phyloP scores from a whole-genome alignment of 1,140 invertebrate species.

The Lethrus apterus region DNA sequence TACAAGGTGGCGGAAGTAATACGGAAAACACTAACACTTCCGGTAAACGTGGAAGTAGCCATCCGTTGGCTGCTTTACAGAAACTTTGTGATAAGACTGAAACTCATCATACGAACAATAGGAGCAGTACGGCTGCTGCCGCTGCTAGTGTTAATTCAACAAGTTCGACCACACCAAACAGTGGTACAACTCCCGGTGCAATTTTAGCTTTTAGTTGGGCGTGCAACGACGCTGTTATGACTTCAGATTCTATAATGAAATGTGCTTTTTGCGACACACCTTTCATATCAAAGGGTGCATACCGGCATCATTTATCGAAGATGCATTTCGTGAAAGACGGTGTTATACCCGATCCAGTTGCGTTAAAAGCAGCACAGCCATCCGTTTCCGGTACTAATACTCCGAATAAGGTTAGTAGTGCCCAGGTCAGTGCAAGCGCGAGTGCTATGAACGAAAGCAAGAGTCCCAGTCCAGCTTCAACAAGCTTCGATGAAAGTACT shows the following conservation, averaged over 20 bases:
- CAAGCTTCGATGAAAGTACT: constrained; percentile 80
- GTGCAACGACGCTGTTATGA: constrained; percentile 83
- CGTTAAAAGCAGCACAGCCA: constrained; percentile 51
- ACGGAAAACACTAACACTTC: constrained; percentile 42
- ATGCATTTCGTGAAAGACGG: constrained; percentile 96
- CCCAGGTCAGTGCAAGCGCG: constrained; percentile 27
- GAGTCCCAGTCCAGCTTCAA: constrained; percentile 46
- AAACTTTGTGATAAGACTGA: constrained; percentile 93
- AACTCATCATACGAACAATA: constrained; percentile 50
- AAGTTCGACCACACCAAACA: constrained; percentile 31
- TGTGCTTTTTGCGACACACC: constrained; percentile 95
- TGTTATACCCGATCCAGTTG: constrained; percentile 64
- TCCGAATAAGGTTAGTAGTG: constrained; percentile 25
- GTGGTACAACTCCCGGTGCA: constrained; percentile 62
- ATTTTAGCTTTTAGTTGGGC: constrained; percentile 90
- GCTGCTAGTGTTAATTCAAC: constrained; percentile 35
- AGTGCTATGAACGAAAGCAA: constrained; percentile 43
- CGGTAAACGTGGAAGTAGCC: constrained; percentile 61
- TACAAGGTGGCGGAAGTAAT: constrained; percentile 51
- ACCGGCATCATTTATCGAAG: constrained; percentile 91
- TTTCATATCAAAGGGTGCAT: constrained; percentile 93
- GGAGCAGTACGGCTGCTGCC: constrained; percentile 34
- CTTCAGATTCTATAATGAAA: constrained; percentile 82
- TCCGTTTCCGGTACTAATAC: constrained; percentile 42
- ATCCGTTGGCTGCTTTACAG: constrained; percentile 86